Evolutionary conservation across 64 coral and sea anemone genomes (phyloP).

Genomic region (Dendronephthya gigantea): DNA sequence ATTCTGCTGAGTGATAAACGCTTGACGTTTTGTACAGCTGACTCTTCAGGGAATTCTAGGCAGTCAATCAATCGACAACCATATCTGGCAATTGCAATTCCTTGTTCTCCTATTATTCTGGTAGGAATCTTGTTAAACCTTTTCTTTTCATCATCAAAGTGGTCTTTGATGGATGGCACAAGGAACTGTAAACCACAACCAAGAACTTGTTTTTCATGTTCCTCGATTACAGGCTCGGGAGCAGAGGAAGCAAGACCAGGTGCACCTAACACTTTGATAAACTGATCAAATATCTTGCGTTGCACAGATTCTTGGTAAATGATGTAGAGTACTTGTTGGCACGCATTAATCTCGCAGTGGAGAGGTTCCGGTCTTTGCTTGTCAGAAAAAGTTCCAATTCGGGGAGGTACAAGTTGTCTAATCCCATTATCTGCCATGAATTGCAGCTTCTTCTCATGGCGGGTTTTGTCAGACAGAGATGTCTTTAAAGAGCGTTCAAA

Average conservation of each 20-base stretch:
- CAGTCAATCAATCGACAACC: neutral
- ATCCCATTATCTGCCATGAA: slow-evolving; percentile 5
- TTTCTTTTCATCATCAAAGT: no score
- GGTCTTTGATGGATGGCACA: neutral
- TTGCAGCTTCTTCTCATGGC: slow-evolving; percentile 1
- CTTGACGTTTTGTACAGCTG: neutral
- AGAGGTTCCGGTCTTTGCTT: neutral
- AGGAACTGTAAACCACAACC: neutral
- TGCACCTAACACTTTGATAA: no score
- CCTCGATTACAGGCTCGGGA: no score
- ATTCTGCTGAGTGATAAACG: neutral
- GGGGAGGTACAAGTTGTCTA: neutral
- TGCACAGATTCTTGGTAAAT: no score
- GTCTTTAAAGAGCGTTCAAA: no score
- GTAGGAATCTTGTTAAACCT: no score
- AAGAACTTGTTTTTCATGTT: neutral
- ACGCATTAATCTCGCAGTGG: neutral
- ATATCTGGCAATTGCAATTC: neutral
- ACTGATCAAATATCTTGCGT: no score
- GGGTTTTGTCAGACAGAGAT: no score
- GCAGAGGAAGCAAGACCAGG: no score
- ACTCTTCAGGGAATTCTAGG: neutral
- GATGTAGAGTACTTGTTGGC: neutral
- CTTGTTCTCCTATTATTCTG: slow-evolving; percentile 2
- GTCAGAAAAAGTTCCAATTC: neutral